Evolutionary conservation across 1,140 invertebrate species (phyloP).

Genomic region (Cherax quadricarinatus): DNA sequence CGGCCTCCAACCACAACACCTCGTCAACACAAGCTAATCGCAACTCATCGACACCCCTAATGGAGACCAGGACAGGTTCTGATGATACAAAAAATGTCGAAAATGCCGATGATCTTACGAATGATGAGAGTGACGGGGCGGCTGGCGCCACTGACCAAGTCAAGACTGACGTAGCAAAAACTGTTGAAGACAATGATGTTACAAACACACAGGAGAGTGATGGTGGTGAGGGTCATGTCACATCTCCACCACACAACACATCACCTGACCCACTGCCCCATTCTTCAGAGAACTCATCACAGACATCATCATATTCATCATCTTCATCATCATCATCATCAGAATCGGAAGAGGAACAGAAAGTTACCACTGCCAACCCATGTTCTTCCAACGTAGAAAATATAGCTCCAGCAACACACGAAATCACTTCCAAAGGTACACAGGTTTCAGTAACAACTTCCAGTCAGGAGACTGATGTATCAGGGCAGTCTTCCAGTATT

Average conservation of each 20-base stretch:
- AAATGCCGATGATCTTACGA: not conserved
- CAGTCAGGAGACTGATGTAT: not conserved
- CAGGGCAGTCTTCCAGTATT: constrained; percentile 44
- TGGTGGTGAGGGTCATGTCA: not conserved
- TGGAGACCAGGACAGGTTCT: no score
- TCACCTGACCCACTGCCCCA: not conserved
- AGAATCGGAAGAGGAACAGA: constrained; percentile 10
- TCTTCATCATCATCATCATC: constrained; percentile 28
- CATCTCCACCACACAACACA: not conserved
- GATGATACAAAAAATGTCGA: not conserved
- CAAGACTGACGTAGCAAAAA: not conserved
- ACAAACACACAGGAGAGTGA: no score
- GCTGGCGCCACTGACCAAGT: not conserved
- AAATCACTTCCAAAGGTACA: not conserved
- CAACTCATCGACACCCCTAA: not conserved
- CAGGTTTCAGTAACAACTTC: not conserved
- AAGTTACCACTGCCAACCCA: constrained; percentile 52
- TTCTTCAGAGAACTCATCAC: not conserved
- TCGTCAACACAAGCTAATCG: not conserved
- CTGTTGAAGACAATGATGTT: not conserved
- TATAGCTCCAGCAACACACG: constrained; percentile 4
- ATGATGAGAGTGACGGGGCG: no score
- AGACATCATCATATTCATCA: constrained; percentile 23
- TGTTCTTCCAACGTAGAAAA: constrained; percentile 63
- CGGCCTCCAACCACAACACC: not conserved